phyloP scores from a whole-genome alignment of 2,797 vertebrate species.

The Thaleichthys pacificus region DNA sequence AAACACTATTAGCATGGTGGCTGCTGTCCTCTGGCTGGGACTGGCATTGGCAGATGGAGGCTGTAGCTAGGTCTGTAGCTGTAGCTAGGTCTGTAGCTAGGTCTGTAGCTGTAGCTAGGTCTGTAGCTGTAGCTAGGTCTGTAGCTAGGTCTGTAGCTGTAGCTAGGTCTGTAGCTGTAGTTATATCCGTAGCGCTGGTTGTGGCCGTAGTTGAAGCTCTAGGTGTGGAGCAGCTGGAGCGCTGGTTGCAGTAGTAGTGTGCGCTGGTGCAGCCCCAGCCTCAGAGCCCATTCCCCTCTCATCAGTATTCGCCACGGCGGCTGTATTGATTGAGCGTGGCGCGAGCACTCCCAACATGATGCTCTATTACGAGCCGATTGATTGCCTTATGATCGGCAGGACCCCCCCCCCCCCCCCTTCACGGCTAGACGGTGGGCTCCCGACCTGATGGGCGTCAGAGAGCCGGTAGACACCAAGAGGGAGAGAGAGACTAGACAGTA shows the following conservation, averaged over 20 bases:
- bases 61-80: too few species aligned
- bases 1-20: too few species aligned
- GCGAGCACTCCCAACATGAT: slow-evolving; percentile 53
- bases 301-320: slow-evolving; percentile 55
- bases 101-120: too few species aligned
- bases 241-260: too few species aligned
- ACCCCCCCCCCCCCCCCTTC: slow-evolving; percentile 12
- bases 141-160: too few species aligned
- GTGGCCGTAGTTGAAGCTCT: neutral
- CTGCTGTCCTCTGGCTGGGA: too few species aligned
- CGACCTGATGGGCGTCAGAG: slow-evolving; percentile 8
- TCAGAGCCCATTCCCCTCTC: slow-evolving; percentile 26
- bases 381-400: slow-evolving; percentile 66
- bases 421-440: slow-evolving; percentile 11
- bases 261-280: neutral
- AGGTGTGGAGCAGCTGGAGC: neutral
- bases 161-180: too few species aligned
- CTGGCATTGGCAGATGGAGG: too few species aligned
- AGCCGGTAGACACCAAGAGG: slow-evolving; percentile 17
- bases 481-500: slow-evolving; percentile 12
- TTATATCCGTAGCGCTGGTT: too few species aligned
- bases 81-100: too few species aligned
- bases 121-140: too few species aligned
- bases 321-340: slow-evolving; percentile 59
- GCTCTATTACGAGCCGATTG: slow-evolving; percentile 70